phyloP scores from a whole-genome alignment of 1,140 invertebrate genomes.

The Protaetia brevitarsis region DNA sequence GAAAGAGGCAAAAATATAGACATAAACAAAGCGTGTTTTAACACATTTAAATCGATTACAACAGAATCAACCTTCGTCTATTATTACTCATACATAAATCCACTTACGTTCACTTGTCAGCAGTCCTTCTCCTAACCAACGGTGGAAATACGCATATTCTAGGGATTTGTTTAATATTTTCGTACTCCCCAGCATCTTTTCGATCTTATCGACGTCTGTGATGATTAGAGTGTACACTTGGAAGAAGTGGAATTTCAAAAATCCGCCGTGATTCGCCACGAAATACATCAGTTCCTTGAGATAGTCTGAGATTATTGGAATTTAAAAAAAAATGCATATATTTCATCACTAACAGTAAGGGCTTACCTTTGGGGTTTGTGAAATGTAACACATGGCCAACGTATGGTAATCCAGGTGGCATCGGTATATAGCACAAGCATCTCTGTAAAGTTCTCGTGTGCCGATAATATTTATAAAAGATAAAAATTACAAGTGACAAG shows the following conservation, averaged over 20 bases:
- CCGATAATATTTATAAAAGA: neutral
- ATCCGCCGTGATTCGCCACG: neutral
- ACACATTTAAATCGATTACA: too few relatives aligned
- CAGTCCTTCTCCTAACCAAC: conserved; percentile 24
- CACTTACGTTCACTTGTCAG: conserved; percentile 26
- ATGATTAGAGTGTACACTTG: neutral
- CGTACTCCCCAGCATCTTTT: conserved; percentile 16
- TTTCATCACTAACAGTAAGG: neutral
- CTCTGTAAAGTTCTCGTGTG: neutral
- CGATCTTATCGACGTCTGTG: neutral
- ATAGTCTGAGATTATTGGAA: neutral
- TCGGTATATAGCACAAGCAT: neutral
- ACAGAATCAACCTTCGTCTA: neutral
- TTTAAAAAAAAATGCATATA: neutral
- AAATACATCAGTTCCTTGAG: neutral
- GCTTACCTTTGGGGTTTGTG: neutral
- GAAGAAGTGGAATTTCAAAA: conserved; percentile 18
- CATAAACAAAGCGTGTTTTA: neutral
- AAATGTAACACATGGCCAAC: neutral
- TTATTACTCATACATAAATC: neutral
- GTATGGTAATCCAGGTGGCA: neutral
- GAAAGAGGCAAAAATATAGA: neutral
- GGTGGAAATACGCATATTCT: conserved; percentile 19
- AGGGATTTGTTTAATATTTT: conserved; percentile 19
- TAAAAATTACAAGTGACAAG: neutral